Percentiles rank a stretch among this genome's conserved stretches.
Evolutionary conservation across 2,113 vertebrate species (phyloP).

Genomic region (Petaurus breviceps): DNA sequence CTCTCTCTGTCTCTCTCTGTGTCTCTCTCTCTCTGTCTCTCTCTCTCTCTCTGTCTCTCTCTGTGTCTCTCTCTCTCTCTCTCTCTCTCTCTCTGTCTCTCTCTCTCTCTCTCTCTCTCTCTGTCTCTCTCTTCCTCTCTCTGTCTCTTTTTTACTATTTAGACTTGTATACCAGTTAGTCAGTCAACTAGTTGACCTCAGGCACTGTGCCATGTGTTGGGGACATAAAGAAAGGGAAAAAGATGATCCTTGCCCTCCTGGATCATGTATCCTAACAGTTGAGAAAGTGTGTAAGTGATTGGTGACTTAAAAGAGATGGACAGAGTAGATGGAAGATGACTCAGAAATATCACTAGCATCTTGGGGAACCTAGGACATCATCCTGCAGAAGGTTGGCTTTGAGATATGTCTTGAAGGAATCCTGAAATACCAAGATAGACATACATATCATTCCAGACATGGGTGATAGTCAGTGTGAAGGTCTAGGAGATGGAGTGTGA

Average conservation of each 20-base stretch:
- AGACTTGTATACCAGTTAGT: neutral
- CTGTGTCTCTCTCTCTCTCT: neutral
- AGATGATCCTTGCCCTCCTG: neutral
- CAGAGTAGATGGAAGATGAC: neutral
- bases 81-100: too few species aligned
- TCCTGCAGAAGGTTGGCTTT: neutral
- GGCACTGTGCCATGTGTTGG: neutral
- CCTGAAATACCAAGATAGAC: neutral
- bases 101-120: too few species aligned
- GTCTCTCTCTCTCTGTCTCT: too few species aligned
- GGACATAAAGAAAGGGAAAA: neutral
- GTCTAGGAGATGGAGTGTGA: neutral
- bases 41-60: too few species aligned
- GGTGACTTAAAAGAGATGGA: neutral
- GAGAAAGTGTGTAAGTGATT: neutral
- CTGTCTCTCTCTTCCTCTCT: too few species aligned
- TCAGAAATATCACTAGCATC: neutral
- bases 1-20: too few species aligned
- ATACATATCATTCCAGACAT: neutral
- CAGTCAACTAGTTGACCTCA: neutral
- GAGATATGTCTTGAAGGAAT: neutral
- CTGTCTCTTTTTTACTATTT: neutral
- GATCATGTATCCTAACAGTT: neutral
- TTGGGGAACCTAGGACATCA: neutral
- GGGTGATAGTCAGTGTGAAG: neutral